Base-by-base conservation (phyloP, 2,888 invertebrate genomes). In the Polyploca ridens region DNA sequence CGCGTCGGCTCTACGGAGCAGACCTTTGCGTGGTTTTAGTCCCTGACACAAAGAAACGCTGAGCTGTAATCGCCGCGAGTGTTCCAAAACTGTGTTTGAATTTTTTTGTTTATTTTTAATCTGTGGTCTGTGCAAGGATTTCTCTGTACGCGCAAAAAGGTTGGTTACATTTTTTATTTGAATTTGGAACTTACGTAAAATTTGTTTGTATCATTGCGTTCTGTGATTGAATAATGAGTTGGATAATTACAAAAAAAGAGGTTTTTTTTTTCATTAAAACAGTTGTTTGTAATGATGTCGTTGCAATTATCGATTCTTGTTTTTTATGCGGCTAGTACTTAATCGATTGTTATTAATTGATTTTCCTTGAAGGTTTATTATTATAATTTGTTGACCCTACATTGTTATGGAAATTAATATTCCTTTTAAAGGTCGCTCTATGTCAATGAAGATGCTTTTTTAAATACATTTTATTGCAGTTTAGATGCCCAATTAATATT, bases 41-140 rank as follows among this genome's bases (percentile, higher is more conserved):
- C 19, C 54, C 14, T 10, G 54, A 19, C 54, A 49, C 49, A 54
- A 54, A 54, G 54, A 70, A 68, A 65, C 69, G 46, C 46, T n/a
- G 41, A 41, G 63, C 65, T 68, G 68, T 68, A 69, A 68, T 65
- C 85, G 85, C 69, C 91, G 91, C 88, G 91, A 83, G 90, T 91
- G 90, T 82, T 81, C 80, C 79, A 81, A 79, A 83, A 83, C 78
- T 75, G 85, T 85, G 87, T 81, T 76, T 72, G 69, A 67, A 78
- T 76, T 88, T 78, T 81, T 83, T 81, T 79, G 83, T 86, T 83
- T 81, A 72, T 78, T 79, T 79, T 77, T 74, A 64, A 66, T 76
- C 76, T 86, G 88, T 90, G 90, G 76, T 73, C 71, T 85, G 86
- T 88, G 87, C 84, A 80, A 86, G 91, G 90, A 91, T 91, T 90